Base-by-base conservation (phyloP, 2,888 invertebrate genomes). In the Dynastes grantii region DNA sequence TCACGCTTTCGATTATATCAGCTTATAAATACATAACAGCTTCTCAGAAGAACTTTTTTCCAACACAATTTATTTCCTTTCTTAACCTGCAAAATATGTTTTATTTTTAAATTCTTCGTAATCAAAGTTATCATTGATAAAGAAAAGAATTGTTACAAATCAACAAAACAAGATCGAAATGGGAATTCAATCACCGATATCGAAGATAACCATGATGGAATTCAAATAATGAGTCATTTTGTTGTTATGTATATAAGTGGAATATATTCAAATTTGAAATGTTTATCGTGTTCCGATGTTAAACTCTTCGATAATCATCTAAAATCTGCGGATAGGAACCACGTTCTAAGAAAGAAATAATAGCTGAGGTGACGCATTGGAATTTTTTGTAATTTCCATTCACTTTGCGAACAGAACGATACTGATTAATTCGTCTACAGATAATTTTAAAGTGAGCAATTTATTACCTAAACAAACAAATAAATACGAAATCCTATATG, bases 1-100 rank as follows among this genome's bases (percentile, higher is more conserved):
- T 65, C 65, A 65, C 65, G 65, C 37, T 45, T 45, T 65, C 16
- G 65, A 65, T 65, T 65, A 65, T 65, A 40, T 65, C 65, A 65
- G 65, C 65, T 22, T 65, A 65, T 40, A 65, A 65, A 65, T 65
- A 65, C 22, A 40, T 40, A 22, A 45, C 4, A 64, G 64, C 37
- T 65, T 37, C 40, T 45, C 45, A 8, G 45, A 65, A n/a, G 40
- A 45, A 65, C 22, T 55, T 55, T 22, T 55, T 5, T 32, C 32
- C 5, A 4, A 32, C 55, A 13, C n/a, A n/a, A 13, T 55, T 2
- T 2, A 5, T 55, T 1, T 6, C 22, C 55, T 53, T 53, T n/a
- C 16, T 53, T n/a, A 55, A 55, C n/a, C 6, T n/a, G 22, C 22
- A 0, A 16, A 1, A 6, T 55, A 16, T 55, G 16, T n/a, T n/a